phyloP scores from a whole-genome alignment of 92 coral and sea anemone species.

The Anthopleura xanthogrammica region DNA sequence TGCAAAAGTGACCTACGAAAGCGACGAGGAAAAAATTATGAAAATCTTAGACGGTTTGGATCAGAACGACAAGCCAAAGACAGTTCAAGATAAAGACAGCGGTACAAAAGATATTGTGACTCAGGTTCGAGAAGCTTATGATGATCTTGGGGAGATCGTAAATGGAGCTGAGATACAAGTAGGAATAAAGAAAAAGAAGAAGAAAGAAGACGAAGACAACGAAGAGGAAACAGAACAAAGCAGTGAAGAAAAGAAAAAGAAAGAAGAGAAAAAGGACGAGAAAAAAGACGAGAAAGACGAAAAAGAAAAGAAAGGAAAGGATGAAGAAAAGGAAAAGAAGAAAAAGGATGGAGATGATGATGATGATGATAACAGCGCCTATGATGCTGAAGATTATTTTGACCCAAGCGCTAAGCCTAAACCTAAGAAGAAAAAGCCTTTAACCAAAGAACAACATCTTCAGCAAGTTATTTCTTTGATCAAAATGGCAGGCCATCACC shows the following conservation, averaged over 20 bases:
- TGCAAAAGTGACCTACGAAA: neutral
- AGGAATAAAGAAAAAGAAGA: conserved; percentile 12
- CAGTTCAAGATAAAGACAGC: neutral
- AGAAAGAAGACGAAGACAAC: conserved; percentile 3
- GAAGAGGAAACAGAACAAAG: conserved; percentile 32
- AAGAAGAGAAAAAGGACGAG: conserved; percentile 32
- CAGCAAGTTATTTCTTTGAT: conserved; percentile 14
- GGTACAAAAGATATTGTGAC: conserved; percentile 8
- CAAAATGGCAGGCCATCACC: conserved; percentile 26
- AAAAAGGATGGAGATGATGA: conserved; percentile 29
- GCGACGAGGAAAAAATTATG: conserved; percentile 24
- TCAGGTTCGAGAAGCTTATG: conserved; percentile 24
- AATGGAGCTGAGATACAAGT: conserved; percentile 25
- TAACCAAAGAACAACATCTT: conserved; percentile 14
- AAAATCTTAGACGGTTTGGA: conserved; percentile 22
- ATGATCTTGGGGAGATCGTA: conserved; percentile 30
- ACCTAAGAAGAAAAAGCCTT: conserved; percentile 14
- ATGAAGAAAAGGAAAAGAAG: neutral
- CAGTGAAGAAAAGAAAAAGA: conserved; percentile 25
- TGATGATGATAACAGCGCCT: conserved; percentile 32
- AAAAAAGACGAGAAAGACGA: neutral
- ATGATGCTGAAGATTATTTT: conserved; percentile 9
- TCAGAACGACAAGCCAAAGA: conserved; percentile 25
- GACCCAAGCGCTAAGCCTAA: neutral
- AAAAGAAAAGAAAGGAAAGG: conserved; percentile 10